Conservation (phyloP, 2,113 vertebrate species). For the Gorsachius goisagi region DNA sequence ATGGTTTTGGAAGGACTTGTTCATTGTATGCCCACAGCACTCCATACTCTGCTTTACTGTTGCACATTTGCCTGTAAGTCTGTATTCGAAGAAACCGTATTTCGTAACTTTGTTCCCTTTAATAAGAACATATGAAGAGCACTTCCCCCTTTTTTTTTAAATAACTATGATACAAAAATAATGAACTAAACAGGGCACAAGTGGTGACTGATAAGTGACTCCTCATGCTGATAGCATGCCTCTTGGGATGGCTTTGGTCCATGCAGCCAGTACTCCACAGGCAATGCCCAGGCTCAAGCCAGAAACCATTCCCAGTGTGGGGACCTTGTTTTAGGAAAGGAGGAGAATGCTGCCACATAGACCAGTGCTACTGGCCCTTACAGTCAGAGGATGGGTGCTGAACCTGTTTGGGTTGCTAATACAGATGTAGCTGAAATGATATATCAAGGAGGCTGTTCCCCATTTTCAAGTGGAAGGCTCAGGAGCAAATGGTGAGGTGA, state of each 20-base stretch:
- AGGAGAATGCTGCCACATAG: background rate
- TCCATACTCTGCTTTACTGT: background rate
- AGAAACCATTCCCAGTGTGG: background rate
- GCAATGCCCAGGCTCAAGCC: background rate
- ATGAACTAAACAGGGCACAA: background rate
- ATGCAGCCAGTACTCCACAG: background rate
- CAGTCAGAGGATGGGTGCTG: background rate
- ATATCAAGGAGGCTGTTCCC: background rate
- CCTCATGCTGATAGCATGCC: background rate
- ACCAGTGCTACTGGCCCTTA: background rate
- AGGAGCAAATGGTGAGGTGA: background rate
- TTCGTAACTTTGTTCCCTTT: background rate
- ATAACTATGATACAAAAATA: background rate
- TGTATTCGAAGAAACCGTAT: background rate
- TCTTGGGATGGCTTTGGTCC: background rate
- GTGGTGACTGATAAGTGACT: background rate
- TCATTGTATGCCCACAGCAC: background rate
- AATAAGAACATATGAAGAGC: background rate
- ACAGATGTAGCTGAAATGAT: background rate
- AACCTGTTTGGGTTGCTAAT: background rate
- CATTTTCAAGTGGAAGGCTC: background rate
- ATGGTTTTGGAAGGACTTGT: background rate
- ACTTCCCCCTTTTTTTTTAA: background rate
- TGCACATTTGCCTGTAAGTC: background rate
- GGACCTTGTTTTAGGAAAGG: background rate